These are phyloP conservation scores for Zelostemma sp. DNA, from an alignment of 1,140 invertebrate genomes.

Conservation along the genomic window DNA sequence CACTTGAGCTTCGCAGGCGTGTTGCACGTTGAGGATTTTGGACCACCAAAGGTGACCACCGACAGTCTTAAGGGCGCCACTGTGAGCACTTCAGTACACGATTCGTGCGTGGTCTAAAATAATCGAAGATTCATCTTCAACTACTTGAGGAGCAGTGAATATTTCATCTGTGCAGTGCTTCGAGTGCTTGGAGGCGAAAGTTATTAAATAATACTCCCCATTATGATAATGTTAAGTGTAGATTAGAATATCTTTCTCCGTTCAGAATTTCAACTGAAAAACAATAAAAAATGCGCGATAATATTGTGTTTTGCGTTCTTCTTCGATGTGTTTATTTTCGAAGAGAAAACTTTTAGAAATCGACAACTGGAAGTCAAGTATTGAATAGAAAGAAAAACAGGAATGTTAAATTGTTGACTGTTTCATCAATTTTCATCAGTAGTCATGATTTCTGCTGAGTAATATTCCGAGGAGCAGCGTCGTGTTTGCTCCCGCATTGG, in stretches of 20 bases:
- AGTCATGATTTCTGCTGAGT: conserved; percentile 44
- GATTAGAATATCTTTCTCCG: too few relatives aligned
- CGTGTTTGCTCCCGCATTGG: conserved; percentile 41
- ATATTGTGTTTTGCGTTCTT: too few relatives aligned
- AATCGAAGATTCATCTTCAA: conserved; percentile 63
- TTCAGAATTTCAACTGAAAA: too few relatives aligned
- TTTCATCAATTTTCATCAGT: conserved; percentile 49
- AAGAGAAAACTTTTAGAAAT: neutral
- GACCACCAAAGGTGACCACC: conserved; percentile 62
- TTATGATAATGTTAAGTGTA: neutral
- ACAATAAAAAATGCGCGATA: too few relatives aligned
- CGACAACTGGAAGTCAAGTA: conserved; percentile 52
- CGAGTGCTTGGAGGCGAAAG: neutral
- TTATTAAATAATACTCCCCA: neutral
- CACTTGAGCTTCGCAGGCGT: conserved; percentile 57
- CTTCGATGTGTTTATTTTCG: too few relatives aligned
- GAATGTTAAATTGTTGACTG: conserved; percentile 38
- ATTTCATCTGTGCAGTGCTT: conserved; percentile 3
- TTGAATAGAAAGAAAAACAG: conserved; percentile 38
- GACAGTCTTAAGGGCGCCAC: conserved; percentile 54
- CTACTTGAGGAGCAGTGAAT: conserved; percentile 55
- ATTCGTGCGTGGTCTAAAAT: conserved; percentile 53
- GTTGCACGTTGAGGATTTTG: conserved; percentile 59
- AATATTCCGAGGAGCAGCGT: conserved; percentile 34
- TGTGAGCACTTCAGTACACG: conserved; percentile 53